Percentiles rank a stretch among this genome's conserved stretches.
Evolutionary conservation across 1,140 invertebrate genomes (phyloP).

Genomic region (Telenomus remus): DNA sequence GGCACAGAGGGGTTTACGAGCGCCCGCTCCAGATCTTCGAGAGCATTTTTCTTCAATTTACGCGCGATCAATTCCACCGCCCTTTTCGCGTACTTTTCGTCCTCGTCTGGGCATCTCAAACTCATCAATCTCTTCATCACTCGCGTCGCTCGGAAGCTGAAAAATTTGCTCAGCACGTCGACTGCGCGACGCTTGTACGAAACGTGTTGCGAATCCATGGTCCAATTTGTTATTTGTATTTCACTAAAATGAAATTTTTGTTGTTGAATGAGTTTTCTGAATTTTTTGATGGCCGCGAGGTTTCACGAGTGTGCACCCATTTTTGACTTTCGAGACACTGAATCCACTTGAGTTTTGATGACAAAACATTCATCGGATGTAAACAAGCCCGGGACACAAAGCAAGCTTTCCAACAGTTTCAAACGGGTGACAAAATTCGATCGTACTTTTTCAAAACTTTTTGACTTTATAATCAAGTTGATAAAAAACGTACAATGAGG

Average conservation of each 20-base stretch:
- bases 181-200: conserved; percentile 20
- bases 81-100: conserved; percentile 99
- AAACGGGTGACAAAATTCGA: too few species aligned
- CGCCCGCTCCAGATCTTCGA: conserved; percentile 95
- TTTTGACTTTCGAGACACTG: not conserved
- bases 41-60: conserved; percentile 97
- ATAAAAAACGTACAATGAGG: too few species aligned
- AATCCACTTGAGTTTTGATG: not conserved
- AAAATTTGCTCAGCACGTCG: conserved; percentile 25
- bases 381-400: not conserved
- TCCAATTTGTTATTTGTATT: too few species aligned
- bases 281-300: too few species aligned
- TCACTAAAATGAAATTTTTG: too few species aligned
- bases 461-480: too few species aligned
- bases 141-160: conserved; percentile 10
- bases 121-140: conserved; percentile 95
- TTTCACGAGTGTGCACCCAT: not conserved
- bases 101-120: conserved; percentile 97
- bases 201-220: conserved; percentile 20
- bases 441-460: too few species aligned
- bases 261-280: not conserved
- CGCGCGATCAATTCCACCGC: conserved; percentile 98
- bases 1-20: conserved; percentile 92
- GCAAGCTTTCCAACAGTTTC: too few species aligned
- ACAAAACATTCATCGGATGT: not conserved